Evolutionary conservation across 2,888 invertebrate genomes (phyloP), one percentile per base, ranked within the genome.

Genomic region (Aspidiotus destructor): DNA sequence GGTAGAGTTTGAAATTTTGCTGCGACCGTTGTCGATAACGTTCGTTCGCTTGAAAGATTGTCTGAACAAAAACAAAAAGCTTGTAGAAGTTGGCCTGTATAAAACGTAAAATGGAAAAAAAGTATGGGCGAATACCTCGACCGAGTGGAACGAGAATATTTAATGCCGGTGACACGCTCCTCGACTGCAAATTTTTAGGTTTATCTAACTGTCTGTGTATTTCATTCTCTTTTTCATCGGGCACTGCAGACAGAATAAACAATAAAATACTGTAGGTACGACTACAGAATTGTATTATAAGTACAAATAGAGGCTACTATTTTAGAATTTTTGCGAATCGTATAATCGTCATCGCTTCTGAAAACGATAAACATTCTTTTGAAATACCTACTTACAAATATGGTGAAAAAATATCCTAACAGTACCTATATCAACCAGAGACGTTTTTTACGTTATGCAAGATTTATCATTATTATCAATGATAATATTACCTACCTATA

Each of bases 1-100:
- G 92, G 92, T 72, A 90, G 86, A 5, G 91, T 87, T 78, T 89
- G 88, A 79, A 92, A 92, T 76, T 89, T 88, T 0, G 92, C 92
- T 1, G 89, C 70, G 11, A 68, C 62, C 1, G 87, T 87, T 0
- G 87, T 88, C 53, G 87, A 86, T 17, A 13, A 1, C 13, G 16
- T 40, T 7, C 28, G 17, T 17, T 58, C 58, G 13, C 28, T 8
- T 7, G 28, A 10, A 8, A 28, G 13, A 58, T 58, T 58, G 17
- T 58, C 58, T 58, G 40, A 1, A 17, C 10, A 28, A 54, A n/a
- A 54, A 54, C 15, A 54, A 8, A n/a, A 54, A 54, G 11, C n/a
- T n/a, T 48, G 48, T 48, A 48, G 10, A n/a, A 48, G 48, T 48
- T 11, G 48, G 48, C n/a, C n/a, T n/a, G 10, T 48, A 11, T 48